Evolutionary conservation across 2,888 invertebrate genomes (phyloP), one percentile per base, ranked within the genome.

Genomic region (Epinotia bilunana): DNA sequence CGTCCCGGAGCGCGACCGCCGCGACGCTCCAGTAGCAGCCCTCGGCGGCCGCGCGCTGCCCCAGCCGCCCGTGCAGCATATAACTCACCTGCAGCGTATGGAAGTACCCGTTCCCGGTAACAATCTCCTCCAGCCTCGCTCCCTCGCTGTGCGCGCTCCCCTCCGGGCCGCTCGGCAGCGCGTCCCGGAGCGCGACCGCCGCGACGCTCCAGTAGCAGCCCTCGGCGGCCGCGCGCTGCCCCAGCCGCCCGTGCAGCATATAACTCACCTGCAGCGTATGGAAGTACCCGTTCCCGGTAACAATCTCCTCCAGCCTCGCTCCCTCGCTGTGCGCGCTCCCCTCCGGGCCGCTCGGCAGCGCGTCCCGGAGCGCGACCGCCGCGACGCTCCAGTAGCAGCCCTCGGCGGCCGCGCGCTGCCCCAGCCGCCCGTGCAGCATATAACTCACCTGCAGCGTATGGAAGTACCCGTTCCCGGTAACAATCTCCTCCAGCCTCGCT

Each of bases 11-110:
- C 13, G 72, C 72, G 6, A 68, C 73, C 7, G 74, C 74, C 12
- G 90, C 86, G 67, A 77, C 81, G 4, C 88, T 78, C 90, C 91
- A 90, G 75, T 86, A 86, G 83, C 86, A 87, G 23, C 23, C 23
- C 1, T 2, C 2, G 23, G 23, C 2, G 23, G 23, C 23, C 23
- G 23, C 23, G 23, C 23, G 23, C 1, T 2, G 1, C 23, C 1
- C 23, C 2, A 23, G 2, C 23, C 1, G 23, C 23, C 2, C 1
- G 23, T 1, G 23, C 2, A 2, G 23, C 23, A 2, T 23, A 2
- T 23, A 23, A 23, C 23, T 23, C 53, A 90, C 91, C 88, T 91
- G 90, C 60, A 88, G 69, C 16, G 77, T 85, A 39, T 91, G 90
- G 77, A 87, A 88, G 78, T 79, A 85, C 16, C 88, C 89, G 13